A percentile compares a stretch with the other conserved stretches of the same genome.
Conservation (phyloP, 2,113 vertebrate species). For the Puma concolor region DNA sequence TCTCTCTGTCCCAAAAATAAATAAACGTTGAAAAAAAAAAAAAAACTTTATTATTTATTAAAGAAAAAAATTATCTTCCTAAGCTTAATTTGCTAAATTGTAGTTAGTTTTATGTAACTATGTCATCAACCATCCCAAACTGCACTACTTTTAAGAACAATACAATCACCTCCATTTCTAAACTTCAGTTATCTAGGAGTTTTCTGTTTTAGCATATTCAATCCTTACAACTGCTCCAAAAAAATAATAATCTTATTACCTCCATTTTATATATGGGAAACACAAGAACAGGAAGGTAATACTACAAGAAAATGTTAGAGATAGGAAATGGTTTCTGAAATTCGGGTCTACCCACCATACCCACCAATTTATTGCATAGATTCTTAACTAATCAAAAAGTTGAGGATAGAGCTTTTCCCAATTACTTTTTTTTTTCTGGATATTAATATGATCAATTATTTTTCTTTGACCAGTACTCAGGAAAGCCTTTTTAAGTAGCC, state of each 20-base stretch:
- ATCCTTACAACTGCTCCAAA: not conserved
- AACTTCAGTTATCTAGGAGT: not conserved
- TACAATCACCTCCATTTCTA: not conserved
- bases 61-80: not conserved
- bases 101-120: not conserved
- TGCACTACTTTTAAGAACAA: not conserved
- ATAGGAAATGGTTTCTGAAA: not conserved
- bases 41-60: not conserved
- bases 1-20: too few species aligned
- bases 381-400: not conserved
- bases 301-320: not conserved
- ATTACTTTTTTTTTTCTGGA: not conserved
- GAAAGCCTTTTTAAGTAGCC: not conserved
- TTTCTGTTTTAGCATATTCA: not conserved
- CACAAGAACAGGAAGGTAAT: not conserved
- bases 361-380: not conserved
- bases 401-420: not conserved
- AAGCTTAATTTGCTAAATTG: not conserved
- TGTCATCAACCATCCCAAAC: not conserved
- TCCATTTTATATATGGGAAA: not conserved
- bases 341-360: not conserved
- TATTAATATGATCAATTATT: not conserved
- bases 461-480: not conserved
- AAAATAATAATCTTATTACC: not conserved
- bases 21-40: too few species aligned